Evolutionary conservation across 2,797 vertebrate genomes (phyloP).

Genomic region (Gallinago nigripennis): DNA sequence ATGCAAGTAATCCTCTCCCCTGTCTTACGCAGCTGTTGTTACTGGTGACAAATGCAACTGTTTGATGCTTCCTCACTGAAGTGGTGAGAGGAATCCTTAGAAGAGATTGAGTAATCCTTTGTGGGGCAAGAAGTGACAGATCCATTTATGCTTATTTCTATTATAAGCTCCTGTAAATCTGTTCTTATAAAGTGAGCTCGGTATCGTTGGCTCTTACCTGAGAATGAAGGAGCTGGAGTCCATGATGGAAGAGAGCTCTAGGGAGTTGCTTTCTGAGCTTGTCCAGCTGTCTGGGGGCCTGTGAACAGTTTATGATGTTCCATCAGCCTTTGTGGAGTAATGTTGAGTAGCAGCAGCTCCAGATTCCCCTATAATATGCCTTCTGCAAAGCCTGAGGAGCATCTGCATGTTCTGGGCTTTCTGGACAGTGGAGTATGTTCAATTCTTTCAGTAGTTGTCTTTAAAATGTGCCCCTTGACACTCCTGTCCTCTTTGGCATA

Average conservation of each 20-base stretch:
- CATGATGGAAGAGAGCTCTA: background rate
- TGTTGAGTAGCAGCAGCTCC: background rate
- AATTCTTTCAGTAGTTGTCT: background rate
- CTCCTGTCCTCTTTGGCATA: background rate
- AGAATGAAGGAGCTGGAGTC: background rate
- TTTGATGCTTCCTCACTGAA: background rate
- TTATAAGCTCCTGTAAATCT: no score
- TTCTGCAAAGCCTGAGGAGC: background rate
- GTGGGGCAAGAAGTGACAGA: background rate
- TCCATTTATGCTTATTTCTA: background rate
- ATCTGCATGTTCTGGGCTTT: background rate
- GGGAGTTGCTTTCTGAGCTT: background rate
- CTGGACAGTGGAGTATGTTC: background rate
- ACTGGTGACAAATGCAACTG: background rate
- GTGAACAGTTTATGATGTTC: background rate
- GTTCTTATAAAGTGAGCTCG: background rate
- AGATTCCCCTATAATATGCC: background rate
- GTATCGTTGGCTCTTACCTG: background rate
- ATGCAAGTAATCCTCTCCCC: background rate
- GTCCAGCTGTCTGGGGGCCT: background rate
- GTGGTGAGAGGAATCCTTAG: background rate
- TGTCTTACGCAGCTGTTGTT: rapidly evolving
- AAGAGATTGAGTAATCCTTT: background rate
- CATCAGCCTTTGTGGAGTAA: background rate
- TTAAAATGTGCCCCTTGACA: background rate